Evolutionary conservation across 2,797 vertebrate genomes (phyloP).

Genomic region (Danio aesculapii): DNA sequence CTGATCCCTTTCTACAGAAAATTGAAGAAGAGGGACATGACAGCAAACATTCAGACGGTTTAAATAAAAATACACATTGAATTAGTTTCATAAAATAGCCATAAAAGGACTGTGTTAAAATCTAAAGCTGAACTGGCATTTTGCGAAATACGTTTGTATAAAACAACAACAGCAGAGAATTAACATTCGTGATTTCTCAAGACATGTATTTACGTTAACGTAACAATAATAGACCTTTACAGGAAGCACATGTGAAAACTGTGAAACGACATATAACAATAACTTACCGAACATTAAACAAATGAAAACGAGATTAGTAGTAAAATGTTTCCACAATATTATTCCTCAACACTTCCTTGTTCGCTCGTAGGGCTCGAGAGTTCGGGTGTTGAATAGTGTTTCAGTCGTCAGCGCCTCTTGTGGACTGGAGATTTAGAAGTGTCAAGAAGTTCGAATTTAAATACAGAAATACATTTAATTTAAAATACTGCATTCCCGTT

Average conservation of each 20-base stretch:
- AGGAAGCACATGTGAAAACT: neutral
- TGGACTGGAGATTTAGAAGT: slow-evolving; percentile 2
- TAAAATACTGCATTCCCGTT: no score
- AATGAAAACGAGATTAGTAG: neutral
- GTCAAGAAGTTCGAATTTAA: no score
- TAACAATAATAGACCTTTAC: neutral
- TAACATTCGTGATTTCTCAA: neutral
- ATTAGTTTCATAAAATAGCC: neutral
- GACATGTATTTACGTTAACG: neutral
- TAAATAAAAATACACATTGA: neutral
- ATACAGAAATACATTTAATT: no score
- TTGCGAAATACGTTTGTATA: neutral
- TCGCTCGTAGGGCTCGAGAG: neutral
- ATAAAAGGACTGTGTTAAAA: neutral
- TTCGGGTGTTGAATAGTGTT: neutral
- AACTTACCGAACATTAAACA: slow-evolving; percentile 35
- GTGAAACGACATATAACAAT: neutral
- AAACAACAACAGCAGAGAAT: neutral
- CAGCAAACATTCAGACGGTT: neutral
- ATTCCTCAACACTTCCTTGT: slow-evolving; percentile 50
- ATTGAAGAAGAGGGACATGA: neutral
- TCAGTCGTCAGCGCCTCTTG: neutral
- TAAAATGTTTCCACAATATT: neutral
- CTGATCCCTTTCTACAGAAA: neutral
- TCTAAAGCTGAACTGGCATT: no score